Evolutionary conservation across 2,888 invertebrate genomes (phyloP), one percentile per base, ranked within the genome.

Genomic region (Glyphotaelius pellucidus): DNA sequence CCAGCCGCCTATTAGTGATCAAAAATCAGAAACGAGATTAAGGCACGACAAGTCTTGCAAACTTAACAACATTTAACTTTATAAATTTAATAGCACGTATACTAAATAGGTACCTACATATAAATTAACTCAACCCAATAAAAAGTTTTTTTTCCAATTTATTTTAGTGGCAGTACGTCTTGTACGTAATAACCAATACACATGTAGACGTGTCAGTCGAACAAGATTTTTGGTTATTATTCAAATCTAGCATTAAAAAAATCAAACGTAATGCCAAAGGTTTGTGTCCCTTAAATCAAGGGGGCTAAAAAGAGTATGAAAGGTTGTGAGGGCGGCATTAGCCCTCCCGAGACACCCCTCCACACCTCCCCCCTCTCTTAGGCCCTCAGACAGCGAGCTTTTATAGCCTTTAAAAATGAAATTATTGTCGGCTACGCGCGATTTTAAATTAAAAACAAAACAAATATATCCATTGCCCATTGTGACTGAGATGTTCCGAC

Each of bases 321-420:
- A 92, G 92, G 91, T 89, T 91, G 90, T 85, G 89, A 89, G 89
- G 92, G 92, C 91, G 89, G 91, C 67, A 86, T 91, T 85, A 92
- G 89, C 91, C 91, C 92, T 91, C 91, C 92, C 92, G 85, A 92
- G 90, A 92, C 92, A 80, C 85, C 89, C 88, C 89, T 90, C 84
- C 86, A 67, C 81, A 47, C 79, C 79, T 52, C 84, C 67, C 90
- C 87, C 38, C 52, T 42, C 79, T 19, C 80, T 19, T 52, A n/a
- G 32, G n/a, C 87, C 86, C 89, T 52, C 90, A 90, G 89, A 84
- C 90, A 85, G 83, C 89, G 91, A 88, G 92, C 92, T 93, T 91
- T 93, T 93, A 93, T 93, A 92, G 92, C 92, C 92, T 84, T 92
- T 92, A 92, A 93, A 93, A 93, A 93, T 93, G 91, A 93, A 93